Base-by-base conservation (phyloP, 2,797 vertebrate genomes). In the Platalea minor region DNA sequence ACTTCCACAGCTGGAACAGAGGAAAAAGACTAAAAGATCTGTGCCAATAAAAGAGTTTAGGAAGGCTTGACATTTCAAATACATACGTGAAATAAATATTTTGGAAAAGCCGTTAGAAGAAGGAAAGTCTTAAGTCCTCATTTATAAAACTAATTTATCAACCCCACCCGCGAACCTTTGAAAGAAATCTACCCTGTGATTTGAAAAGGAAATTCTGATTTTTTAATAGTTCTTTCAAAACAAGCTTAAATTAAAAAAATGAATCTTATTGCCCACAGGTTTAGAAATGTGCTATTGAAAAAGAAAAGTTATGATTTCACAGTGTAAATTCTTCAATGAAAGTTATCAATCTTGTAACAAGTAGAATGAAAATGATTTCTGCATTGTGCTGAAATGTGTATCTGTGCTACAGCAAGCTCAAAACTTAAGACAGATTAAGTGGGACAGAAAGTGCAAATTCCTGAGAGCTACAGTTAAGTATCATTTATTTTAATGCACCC, bases 361-460 rank as follows among this genome's bases (percentile, higher is more conserved):
- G 59, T 91, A 96, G 70, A 88, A 90, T 73, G 56, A 91, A 95
- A 95, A 77, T 45, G 3, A 91, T 89, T 95, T 89, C 63, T 95
- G 69, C 89, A 65, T 91, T 93, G 59, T 93, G 87, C 77, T 93
- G 96, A 96, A 96, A 96, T 95, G 95, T 93, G 54, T 73, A 85
- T 82, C 57, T 78, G 77, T 93, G 80, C 88, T 90, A 88, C 82
- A 91, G 85, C 85, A 97, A 96, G 90, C 88, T 95, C 89, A 95
- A 85, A 93, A 94, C 43, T 81, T 90, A 92, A 76, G 69, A 83
- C 67, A 77, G 85, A 69, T 72, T 78, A 93, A 81, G 13, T 87
- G 77, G 83, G 91, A 95, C 88, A 96, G 94, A 96, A 97, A 96
- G 96, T 96, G 96, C 93, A 96, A 96, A 96, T 96, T 96, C 96